Evolutionary conservation across 2,113 vertebrate genomes (phyloP), one percentile per base, ranked within the genome.

Genomic region (Corythornis cristatus): DNA sequence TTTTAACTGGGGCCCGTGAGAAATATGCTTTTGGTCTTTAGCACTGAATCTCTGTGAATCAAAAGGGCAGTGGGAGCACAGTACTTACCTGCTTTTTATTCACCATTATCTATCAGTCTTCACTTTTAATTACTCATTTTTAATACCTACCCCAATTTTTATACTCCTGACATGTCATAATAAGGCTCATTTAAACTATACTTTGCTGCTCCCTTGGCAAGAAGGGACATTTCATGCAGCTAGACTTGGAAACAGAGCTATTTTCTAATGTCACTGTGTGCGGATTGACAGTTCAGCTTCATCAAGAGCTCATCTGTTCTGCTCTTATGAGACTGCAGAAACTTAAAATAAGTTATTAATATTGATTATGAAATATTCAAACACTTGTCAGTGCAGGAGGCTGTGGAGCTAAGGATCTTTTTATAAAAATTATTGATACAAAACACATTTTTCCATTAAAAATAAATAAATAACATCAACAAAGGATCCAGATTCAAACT

Each of bases 291-390:
- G 81, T 42, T 86, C 58, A 65, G 54, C 65, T 81, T 62, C 43
- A 77, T 28, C 53, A 90, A 88, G 56, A 84, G 45, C 90, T 96
- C 86, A 89, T 86, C 93, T 85, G 50, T 67, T 70, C 75, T 61
- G 91, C 64, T 93, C 86, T 96, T 93, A 72, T 2, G 71, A 94
- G 84, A 91, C 78, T 86, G 48, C 31, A 95, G 78, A 86, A 85
- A 87, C 90, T 93, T 96, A 65, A 92, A 94, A 97, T 91, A 89
- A 74, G 71, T 91, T 95, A 92, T 94, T 96, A 95, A 93, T 90
- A 96, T 46, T 89, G 77, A 86, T 84, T 89, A 86, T 94, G 43
- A 96, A 96, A 96, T 94, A 96, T 87, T 97, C 86, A 96, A 93
- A 93, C 82, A 78, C 73, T 87, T 85, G 70, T 29, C 82, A 58